Conservation (phyloP, 1,140 invertebrate species). For the Tribolium castaneum region DNA sequence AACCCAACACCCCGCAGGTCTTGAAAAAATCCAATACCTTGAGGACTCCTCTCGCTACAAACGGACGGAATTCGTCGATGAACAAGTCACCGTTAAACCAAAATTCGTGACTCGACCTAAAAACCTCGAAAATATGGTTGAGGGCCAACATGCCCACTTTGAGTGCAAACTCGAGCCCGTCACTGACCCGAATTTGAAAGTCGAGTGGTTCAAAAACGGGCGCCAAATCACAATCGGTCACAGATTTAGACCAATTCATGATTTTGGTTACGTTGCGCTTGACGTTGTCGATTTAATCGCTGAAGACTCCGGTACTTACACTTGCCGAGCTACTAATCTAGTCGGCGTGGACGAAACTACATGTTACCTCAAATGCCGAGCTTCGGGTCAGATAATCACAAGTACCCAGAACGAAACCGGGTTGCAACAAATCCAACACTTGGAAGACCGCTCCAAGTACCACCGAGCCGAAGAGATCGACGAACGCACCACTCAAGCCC, state of each 20-base stretch:
- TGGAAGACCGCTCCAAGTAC: conserved; percentile 85
- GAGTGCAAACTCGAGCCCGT: conserved; percentile 98
- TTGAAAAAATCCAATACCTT: conserved; percentile 91
- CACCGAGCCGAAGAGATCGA: conserved; percentile 79
- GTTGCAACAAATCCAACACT: conserved; percentile 86
- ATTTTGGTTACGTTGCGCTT: conserved; percentile 94
- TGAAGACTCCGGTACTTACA: conserved; percentile 94
- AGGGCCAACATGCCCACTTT: conserved; percentile 95
- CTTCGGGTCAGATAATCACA: conserved; percentile 82
- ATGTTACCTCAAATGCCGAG: conserved; percentile 77
- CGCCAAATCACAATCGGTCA: conserved; percentile 88
- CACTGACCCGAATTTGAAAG: conserved; percentile 92
- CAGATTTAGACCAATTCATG: conserved; percentile 93
- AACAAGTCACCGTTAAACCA: conserved; percentile 84
- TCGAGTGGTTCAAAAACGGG: conserved; percentile 95
- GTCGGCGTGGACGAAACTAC: conserved; percentile 88
- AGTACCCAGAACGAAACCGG: conserved; percentile 86
- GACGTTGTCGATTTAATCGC: conserved; percentile 92
- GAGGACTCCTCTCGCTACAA: conserved; percentile 90
- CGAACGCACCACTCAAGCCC: conserved; percentile 87
- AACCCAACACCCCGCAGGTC: conserved; percentile 85
- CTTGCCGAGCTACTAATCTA: conserved; percentile 90
- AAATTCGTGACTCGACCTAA: conserved; percentile 88
- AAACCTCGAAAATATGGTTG: conserved; percentile 83
- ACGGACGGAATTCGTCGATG: conserved; percentile 83